Evolutionary conservation across 2,113 vertebrate species (phyloP).

Genomic region (Cebidichthys violaceus): DNA sequence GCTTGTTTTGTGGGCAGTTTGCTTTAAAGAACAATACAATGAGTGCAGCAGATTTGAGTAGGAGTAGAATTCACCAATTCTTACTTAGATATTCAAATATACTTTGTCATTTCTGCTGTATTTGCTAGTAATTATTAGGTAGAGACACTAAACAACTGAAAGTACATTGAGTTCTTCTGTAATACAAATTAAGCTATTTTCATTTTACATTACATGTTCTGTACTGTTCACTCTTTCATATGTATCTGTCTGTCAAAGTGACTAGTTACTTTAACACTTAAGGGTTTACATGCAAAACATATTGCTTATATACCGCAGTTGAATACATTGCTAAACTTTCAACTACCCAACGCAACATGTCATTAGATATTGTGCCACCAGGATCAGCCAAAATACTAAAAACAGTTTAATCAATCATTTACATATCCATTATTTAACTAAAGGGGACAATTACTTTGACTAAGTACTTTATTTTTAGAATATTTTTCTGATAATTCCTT

Average conservation of each 20-base stretch:
- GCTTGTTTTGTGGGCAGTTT: background rate
- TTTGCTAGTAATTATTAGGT: background rate
- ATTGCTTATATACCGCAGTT: background rate
- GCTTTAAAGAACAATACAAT: background rate
- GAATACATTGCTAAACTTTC: background rate
- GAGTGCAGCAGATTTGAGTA: background rate
- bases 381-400: background rate
- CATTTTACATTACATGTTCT: background rate
- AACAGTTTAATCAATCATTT: slow-evolving; percentile 1
- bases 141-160: background rate
- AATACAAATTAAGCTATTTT: background rate
- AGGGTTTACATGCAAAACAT: background rate
- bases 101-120: background rate
- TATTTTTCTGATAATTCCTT: background rate
- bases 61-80: background rate
- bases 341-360: background rate
- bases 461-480: background rate
- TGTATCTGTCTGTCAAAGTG: background rate
- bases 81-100: background rate
- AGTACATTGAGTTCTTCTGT: background rate
- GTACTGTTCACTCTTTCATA: background rate
- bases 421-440: background rate
- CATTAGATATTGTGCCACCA: background rate
- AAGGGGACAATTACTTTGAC: background rate
- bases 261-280: background rate